Base-by-base conservation (phyloP, 2,888 invertebrate species). In the Thecophora atra region DNA sequence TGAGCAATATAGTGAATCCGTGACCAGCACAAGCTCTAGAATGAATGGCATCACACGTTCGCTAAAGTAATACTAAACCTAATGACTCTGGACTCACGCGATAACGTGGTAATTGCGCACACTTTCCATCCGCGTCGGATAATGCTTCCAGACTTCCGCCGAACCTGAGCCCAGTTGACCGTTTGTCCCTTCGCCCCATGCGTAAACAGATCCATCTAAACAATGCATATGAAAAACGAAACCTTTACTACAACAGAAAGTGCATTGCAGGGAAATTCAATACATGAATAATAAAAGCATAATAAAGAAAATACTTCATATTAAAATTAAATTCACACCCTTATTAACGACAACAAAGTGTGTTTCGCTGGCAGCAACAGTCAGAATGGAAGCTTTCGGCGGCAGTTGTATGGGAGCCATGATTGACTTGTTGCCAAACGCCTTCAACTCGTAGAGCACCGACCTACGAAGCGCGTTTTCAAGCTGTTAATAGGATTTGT, bases 181-280 rank as follows among this genome's bases (percentile, higher is more conserved):
- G 79, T 88, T 87, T 8, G 85, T 83, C 24, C 91, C 91, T 79
- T 90, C 89, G 21, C 93, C 93, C 92, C 93, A 93, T 0, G 90
- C 88, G 81, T 89, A 93, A 2, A 91, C 91, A 51, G 89, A 86
- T 26, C 89, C 88, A 81, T 92, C 91, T 85, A 30, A n/a, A 66
- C 37, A n/a, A n/a, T n/a, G n/a, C n/a, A 56, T 17, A n/a, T 44
- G 19, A 3, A 44, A 19, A 63, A 63, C 17, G 19, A 19, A 24
- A 44, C n/a, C n/a, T n/a, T n/a, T n/a, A n/a, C n/a, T n/a, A n/a
- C n/a, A n/a, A n/a, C n/a, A n/a, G n/a, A n/a, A n/a, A n/a, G n/a
- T n/a, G n/a, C n/a, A n/a, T n/a, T n/a, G n/a, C n/a, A n/a, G n/a
- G n/a, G n/a, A n/a, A n/a, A n/a, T n/a, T n/a, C n/a, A n/a, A n/a